Evolutionary conservation across 2,888 invertebrate species (phyloP).

Genomic region (Orthosia gracilis): DNA sequence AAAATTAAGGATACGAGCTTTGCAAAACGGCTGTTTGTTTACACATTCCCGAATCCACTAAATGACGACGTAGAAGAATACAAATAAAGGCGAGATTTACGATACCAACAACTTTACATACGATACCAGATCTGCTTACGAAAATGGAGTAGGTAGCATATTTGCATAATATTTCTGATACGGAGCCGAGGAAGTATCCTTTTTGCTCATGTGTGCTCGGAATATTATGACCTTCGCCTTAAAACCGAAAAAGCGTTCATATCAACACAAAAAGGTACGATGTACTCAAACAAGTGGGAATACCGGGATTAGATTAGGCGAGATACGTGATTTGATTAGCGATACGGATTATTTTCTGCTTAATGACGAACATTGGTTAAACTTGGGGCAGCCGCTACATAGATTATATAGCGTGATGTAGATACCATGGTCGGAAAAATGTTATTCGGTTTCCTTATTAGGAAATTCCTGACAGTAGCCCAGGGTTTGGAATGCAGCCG

Average conservation of each 20-base stretch:
- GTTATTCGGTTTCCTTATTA: slow-evolving; percentile 27
- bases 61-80: slow-evolving; percentile 57
- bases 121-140: slow-evolving; percentile 71
- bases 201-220: slow-evolving; percentile 70
- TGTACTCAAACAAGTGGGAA: slow-evolving; percentile 56
- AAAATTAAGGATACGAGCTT: slow-evolving; percentile 30
- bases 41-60: slow-evolving; percentile 41
- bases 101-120: slow-evolving; percentile 75
- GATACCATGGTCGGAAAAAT: slow-evolving; percentile 8
- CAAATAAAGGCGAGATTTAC: slow-evolving; percentile 74
- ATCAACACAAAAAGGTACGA: slow-evolving; percentile 67
- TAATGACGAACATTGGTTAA: slow-evolving; percentile 32
- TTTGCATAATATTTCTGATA: slow-evolving; percentile 82
- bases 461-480: slow-evolving; percentile 28
- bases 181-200: slow-evolving; percentile 73
- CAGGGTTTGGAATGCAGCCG: slow-evolving; percentile 39
- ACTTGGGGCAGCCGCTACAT: slow-evolving; percentile 5
- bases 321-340: slow-evolving; percentile 68
- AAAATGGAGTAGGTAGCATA: slow-evolving; percentile 75
- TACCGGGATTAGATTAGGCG: slow-evolving; percentile 64
- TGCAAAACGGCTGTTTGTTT: slow-evolving; percentile 44
- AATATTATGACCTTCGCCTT: slow-evolving; percentile 69
- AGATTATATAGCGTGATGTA: slow-evolving; percentile 1
- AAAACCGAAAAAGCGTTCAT: slow-evolving; percentile 64
- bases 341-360: slow-evolving; percentile 48